phyloP scores from a whole-genome alignment of 2,888 invertebrate genomes.

The Margaritifera margaritifera region DNA sequence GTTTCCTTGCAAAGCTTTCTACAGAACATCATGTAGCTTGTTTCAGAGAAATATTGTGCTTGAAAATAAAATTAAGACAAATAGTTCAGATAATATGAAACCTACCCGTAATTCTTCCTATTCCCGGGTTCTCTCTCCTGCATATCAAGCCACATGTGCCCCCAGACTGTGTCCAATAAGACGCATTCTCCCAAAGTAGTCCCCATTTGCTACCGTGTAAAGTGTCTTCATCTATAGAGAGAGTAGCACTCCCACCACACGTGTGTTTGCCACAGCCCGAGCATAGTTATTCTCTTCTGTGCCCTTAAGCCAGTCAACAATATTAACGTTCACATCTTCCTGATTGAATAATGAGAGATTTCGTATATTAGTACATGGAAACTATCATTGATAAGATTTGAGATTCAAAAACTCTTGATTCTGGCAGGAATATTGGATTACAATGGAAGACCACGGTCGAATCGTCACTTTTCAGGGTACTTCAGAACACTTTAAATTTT shows the following conservation, averaged over 20 bases:
- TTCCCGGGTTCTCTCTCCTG: conserved; percentile 77
- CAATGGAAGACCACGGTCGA: too few species aligned
- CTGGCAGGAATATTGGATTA: too few species aligned
- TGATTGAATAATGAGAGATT: conserved; percentile 3
- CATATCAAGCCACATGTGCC: conserved; percentile 91
- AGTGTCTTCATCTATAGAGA: conserved; percentile 55
- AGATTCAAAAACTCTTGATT: too few species aligned
- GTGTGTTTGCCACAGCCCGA: conserved; percentile 67
- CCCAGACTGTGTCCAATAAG: conserved; percentile 91
- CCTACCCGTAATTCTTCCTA: conserved; percentile 65
- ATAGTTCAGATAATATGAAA: background rate
- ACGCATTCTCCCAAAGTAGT: conserved; percentile 76
- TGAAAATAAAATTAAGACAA: background rate
- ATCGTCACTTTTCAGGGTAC: too few species aligned
- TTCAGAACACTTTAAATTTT: too few species aligned
- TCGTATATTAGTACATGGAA: too few species aligned
- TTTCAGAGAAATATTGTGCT: too few species aligned
- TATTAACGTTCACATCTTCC: conserved; percentile 46
- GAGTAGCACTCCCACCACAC: conserved; percentile 66
- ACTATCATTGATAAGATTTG: too few species aligned
- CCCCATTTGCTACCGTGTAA: conserved; percentile 17
- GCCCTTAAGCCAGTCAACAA: conserved; percentile 47
- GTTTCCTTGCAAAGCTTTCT: too few species aligned
- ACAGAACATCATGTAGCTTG: too few species aligned
- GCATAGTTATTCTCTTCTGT: conserved; percentile 55